Percentiles rank a stretch among this genome's conserved stretches.
phyloP scores from a whole-genome alignment of 2,888 invertebrate species.

The Scaeva pyrastri region DNA sequence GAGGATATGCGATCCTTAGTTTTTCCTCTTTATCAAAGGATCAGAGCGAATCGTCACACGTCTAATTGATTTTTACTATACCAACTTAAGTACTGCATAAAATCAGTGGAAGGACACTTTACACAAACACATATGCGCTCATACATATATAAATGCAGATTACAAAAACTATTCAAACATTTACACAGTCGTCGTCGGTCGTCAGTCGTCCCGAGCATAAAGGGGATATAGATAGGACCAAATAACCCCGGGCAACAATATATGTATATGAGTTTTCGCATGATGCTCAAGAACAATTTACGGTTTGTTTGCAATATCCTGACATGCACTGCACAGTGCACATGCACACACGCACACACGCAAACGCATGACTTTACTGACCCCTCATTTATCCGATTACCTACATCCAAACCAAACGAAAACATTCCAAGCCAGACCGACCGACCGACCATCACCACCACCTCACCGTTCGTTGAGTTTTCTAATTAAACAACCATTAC shows the following conservation, averaged over 20 bases:
- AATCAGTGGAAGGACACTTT: not conserved
- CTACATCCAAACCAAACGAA: no score
- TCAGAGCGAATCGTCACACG: conserved; percentile 15
- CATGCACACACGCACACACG: not conserved
- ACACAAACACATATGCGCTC: not conserved
- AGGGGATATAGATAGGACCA: not conserved
- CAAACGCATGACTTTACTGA: conserved; percentile 27
- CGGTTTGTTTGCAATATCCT: conserved; percentile 23
- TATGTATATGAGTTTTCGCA: conserved; percentile 13
- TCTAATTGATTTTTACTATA: conserved; percentile 38
- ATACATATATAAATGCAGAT: conserved; percentile 50
- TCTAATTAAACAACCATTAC: conserved; percentile 64
- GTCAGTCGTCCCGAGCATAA: no score
- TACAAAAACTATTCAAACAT: conserved; percentile 65
- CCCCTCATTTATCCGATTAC: conserved; percentile 1
- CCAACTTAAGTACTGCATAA: conserved; percentile 4
- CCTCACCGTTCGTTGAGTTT: conserved; percentile 52
- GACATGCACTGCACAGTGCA: conserved; percentile 22
- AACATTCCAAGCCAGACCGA: not conserved
- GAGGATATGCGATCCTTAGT: not conserved
- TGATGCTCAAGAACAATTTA: conserved; percentile 39
- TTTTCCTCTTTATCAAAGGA: not conserved
- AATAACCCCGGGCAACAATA: conserved; percentile 35
- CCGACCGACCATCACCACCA: not conserved
- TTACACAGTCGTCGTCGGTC: no score